phyloP scores from a whole-genome alignment of 2,113 vertebrate genomes.

The Pithys albifrons region DNA sequence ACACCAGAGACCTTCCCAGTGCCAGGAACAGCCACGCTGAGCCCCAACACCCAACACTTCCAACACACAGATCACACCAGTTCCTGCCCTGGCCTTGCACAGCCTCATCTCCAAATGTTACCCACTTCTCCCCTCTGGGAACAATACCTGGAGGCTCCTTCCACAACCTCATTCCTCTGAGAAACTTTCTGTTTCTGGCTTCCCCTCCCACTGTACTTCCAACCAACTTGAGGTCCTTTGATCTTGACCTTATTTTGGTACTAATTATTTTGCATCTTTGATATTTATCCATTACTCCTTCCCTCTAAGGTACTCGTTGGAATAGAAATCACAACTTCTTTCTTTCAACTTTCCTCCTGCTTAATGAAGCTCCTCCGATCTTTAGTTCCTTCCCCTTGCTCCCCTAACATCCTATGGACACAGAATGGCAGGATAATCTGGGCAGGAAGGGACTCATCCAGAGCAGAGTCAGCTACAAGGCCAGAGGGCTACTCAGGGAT shows the following conservation, averaged over 20 bases:
- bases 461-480: not conserved
- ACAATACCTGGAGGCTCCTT: not conserved
- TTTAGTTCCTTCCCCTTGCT: not conserved
- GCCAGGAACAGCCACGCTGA: not conserved
- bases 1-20: too few relatives aligned
- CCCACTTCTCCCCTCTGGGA: not conserved
- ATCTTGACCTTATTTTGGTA: constrained; percentile 36
- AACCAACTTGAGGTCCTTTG: not conserved
- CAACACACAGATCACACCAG: not conserved
- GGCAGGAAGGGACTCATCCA: not conserved
- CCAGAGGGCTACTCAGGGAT: not conserved
- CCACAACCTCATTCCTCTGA: not conserved
- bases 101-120: not conserved
- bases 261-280: constrained; percentile 13
- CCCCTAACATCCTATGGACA: not conserved
- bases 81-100: not conserved
- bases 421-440: not conserved
- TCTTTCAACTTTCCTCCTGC: not conserved
- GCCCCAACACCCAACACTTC: not conserved
- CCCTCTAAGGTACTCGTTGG: not conserved
- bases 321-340: not conserved
- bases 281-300: not conserved
- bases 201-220: not conserved
- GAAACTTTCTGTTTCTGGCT: not conserved
- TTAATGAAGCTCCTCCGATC: not conserved